Base-by-base conservation (phyloP, 23 tunicate genomes). In the Ascidia mentula region DNA sequence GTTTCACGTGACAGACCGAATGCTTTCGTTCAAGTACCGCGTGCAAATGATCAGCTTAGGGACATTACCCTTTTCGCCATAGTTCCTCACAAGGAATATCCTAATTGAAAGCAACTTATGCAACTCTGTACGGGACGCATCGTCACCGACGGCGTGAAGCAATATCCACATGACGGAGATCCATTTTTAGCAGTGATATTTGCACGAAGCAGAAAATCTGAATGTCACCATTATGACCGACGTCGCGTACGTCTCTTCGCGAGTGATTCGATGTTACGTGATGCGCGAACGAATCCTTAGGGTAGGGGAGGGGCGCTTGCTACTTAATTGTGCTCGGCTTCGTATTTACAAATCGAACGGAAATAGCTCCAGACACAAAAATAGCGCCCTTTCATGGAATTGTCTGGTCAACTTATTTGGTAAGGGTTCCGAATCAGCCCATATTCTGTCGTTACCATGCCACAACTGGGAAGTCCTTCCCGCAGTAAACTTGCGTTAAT, bases 311-410 rank as follows among this genome's bases (percentile, higher is more conserved):
- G 65, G 53, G 53, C 28, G 1, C 65, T 53, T 53, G 12, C 1
- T n/a, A n/a, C 2, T 53, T 9, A 28, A 53, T 53, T 28, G 2
- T 20, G 65, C 65, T 26, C 28, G 65, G 4, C 65, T 26, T 9
- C 24, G 65, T 53, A 53, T 53, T 53, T 53, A 53, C 65, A 53
- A 53, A 53, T 53, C 24, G 65, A 53, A 20, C 65, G 65, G 65
- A 53, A 53, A 53, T 53, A 53, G 65, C 24, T 53, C 65, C 65
- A 53, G 65, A 53, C 65, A 53, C 22, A 26, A 3, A 53, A 53
- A 53, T 20, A 20, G 24, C 28, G 22, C 24, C 65, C 4, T 28
- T 53, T 53, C 65, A 28, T 3, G 13, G 65, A 53, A 53, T 20
- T 28, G 65, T 53, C 65, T 53, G 65, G 13, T 26, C 65, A 53